Evolutionary conservation across 2,888 invertebrate species (phyloP).

Genomic region (Agriopis leucophaearia): DNA sequence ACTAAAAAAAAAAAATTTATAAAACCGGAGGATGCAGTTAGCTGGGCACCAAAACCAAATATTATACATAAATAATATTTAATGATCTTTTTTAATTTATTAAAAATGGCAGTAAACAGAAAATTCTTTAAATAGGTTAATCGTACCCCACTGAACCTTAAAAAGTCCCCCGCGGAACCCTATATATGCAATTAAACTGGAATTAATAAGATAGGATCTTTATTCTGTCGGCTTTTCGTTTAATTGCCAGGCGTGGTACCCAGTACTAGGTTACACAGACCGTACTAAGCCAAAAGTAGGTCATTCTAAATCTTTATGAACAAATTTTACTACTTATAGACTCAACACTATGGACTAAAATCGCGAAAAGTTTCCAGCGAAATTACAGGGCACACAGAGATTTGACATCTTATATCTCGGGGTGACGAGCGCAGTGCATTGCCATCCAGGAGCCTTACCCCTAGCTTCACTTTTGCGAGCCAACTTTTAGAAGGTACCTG

Average conservation of each 20-base stretch:
- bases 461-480: too few relatives aligned
- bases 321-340: too few relatives aligned
- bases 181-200: slow-evolving; percentile 3
- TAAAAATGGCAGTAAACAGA: neutral
- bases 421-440: too few relatives aligned
- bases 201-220: slow-evolving; percentile 11
- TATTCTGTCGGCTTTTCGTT: slow-evolving; percentile 7
- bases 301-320: too few relatives aligned
- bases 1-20: too few relatives aligned
- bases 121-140: neutral
- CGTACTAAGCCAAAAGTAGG: neutral
- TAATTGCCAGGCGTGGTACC: slow-evolving; percentile 10
- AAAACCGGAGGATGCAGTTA: too few relatives aligned
- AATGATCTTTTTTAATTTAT: neutral
- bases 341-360: too few relatives aligned
- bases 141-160: neutral
- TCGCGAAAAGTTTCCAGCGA: too few relatives aligned
- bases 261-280: neutral
- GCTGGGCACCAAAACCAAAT: neutral
- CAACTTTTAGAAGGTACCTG: too few relatives aligned
- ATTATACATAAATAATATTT: neutral
- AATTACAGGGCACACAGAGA: too few relatives aligned
- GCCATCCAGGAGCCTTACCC: too few relatives aligned
- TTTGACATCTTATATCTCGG: too few relatives aligned
- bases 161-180: neutral